phyloP scores from a whole-genome alignment of 2,113 vertebrate species.

The Microtus oregoni region DNA sequence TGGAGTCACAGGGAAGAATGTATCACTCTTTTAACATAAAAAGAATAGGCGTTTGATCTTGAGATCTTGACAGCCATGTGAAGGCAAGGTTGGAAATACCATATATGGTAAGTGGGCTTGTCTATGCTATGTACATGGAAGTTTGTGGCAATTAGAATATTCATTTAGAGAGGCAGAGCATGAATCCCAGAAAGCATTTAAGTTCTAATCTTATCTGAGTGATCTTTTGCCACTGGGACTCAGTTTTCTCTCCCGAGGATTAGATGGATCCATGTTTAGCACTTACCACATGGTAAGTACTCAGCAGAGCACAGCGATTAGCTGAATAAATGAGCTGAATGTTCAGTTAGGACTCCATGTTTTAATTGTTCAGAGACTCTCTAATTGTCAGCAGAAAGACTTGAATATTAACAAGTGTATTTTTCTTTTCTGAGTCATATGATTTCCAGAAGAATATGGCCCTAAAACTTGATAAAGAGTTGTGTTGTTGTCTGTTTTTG shows the following conservation, averaged over 20 bases:
- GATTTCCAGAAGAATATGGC: not conserved
- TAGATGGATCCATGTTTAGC: not conserved
- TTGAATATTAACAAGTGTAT: constrained; percentile 24
- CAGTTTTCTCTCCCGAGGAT: not conserved
- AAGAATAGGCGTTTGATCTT: constrained; percentile 4
- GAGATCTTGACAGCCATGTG: not conserved
- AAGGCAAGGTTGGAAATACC: constrained; percentile 22
- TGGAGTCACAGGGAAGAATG: not conserved
- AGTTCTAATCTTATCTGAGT: not conserved
- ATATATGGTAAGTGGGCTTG: not conserved
- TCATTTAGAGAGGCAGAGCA: not conserved
- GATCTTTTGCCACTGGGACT: not conserved
- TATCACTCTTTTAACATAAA: constrained; percentile 32
- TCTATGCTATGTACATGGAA: not conserved
- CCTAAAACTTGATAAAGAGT: constrained; percentile 35
- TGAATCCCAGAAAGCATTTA: not conserved
- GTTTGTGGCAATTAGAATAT: constrained; percentile 10
- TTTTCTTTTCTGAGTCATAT: constrained; percentile 31
- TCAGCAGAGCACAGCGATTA: not conserved
- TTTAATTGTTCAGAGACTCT: constrained; percentile 38
- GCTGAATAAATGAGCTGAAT: constrained; percentile 32
- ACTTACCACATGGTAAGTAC: not conserved
- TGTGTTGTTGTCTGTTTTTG: not conserved
- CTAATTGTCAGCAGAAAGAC: not conserved
- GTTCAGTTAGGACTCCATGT: not conserved